Evolutionary conservation across 2,888 invertebrate genomes (phyloP).

Genomic region (Epicampocera succincta): DNA sequence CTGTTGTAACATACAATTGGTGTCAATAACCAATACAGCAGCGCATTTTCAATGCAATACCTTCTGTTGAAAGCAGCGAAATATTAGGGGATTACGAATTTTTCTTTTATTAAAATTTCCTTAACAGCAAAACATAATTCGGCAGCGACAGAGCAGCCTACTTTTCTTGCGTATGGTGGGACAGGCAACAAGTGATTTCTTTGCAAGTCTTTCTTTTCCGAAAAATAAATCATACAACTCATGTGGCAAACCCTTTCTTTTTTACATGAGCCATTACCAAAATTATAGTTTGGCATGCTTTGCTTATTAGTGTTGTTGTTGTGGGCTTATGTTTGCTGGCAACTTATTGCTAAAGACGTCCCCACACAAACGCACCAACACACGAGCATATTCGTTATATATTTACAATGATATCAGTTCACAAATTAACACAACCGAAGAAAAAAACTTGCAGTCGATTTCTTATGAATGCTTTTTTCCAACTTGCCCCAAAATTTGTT

Average conservation of each 20-base stretch:
- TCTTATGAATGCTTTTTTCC: constrained; percentile 67
- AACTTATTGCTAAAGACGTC: constrained; percentile 15
- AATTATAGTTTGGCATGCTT: constrained; percentile 25
- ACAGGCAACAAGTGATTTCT: too few relatives aligned
- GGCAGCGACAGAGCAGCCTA: too few relatives aligned
- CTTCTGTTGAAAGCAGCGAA: constrained; percentile 7
- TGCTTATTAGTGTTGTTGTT: constrained; percentile 9
- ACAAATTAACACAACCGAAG: constrained; percentile 80
- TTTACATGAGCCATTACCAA: not conserved
- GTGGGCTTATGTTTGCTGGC: not conserved
- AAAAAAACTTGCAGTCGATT: constrained; percentile 72
- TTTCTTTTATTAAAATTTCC: not conserved
- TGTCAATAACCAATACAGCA: constrained; percentile 62
- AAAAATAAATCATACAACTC: too few relatives aligned
- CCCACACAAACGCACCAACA: constrained; percentile 6
- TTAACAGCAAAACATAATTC: too few relatives aligned
- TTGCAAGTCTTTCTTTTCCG: too few relatives aligned
- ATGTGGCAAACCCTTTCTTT: not conserved
- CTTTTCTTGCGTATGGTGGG: too few relatives aligned
- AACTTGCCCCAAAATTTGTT: constrained; percentile 39
- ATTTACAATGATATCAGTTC: constrained; percentile 76
- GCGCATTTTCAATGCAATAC: constrained; percentile 38
- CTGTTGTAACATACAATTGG: constrained; percentile 61
- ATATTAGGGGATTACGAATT: not conserved
- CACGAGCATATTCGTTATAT: not conserved